Base-by-base conservation (phyloP, 2,113 vertebrate species). In the Gobius niger region DNA sequence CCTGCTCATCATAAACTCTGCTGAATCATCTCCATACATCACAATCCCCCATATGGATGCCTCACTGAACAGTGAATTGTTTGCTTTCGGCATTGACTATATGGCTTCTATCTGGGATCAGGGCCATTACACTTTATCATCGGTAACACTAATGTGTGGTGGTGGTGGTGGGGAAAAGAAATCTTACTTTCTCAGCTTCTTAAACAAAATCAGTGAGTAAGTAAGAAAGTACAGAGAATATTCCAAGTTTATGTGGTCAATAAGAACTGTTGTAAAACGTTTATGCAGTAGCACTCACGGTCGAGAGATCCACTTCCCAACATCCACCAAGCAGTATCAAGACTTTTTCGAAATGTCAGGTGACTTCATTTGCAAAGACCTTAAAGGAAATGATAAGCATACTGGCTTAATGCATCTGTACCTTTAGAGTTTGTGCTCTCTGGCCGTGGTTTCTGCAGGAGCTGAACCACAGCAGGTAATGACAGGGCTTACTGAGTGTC, bases 401-500 rank as follows among this genome's bases (percentile, higher is more conserved):
- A 52, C 41, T 24, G 49, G 14, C 19, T 44, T 52, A 9, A 62
- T 50, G 16, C 24, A 51, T 60, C 5, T 12, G 46, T 63, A 57
- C 40, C 53, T 10, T 50, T 47, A 13, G 49, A 64, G 44, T n/a
- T 49, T 67, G 44, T 72, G 57, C 14, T 44, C 47, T n/a, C 44
- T 65, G 52, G 47, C 34, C 1, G 1, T 15, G 60, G 49, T 41
- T n/a, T 66, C 72, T 62, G 65, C 44, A 57, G 42, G 41, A 53
- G 68, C 34, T 74, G 67, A 69, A 49, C 67, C 81, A 46, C 75
- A 75, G 77, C 78, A 74, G 75, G 82, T 59, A 68, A 51, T 67
- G 50, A 70, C 62, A 44, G 65, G 47, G 61, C 80, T 44, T 75
- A 82, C 80, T 74, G 80, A 53, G 77, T 82, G 76, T 82, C 80